Percentiles rank a stretch among this genome's conserved stretches.
Conservation (phyloP, 2,888 invertebrate genomes). For the Pristionchus mayeri region DNA sequence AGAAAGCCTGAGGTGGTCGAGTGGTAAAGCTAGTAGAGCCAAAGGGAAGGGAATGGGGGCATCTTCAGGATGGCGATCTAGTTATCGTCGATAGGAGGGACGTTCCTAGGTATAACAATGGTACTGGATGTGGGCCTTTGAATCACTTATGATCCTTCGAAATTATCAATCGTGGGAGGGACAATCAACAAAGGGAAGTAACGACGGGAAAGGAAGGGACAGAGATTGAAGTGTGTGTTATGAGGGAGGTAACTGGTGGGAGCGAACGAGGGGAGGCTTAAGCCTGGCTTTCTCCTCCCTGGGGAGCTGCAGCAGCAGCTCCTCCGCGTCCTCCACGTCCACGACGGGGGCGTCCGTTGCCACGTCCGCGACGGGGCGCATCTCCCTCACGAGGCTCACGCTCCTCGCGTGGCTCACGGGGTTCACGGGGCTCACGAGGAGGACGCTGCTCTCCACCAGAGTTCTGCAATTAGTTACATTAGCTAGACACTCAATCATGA, state of each 20-base stretch:
- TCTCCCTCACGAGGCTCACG: constrained; percentile 50
- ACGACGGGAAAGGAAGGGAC: neutral
- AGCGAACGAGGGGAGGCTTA: neutral
- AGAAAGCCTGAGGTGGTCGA: neutral
- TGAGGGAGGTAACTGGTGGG: neutral
- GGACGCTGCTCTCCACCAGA: neutral
- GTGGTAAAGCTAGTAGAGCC: neutral
- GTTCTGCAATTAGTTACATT: neutral
- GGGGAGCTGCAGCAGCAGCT: constrained; percentile 44
- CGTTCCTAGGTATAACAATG: neutral
- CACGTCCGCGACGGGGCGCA: constrained; percentile 57
- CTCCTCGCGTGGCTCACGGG: constrained; percentile 26
- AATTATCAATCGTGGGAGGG: neutral
- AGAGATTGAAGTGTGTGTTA: constrained; percentile 11
- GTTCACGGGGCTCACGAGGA: constrained; percentile 29
- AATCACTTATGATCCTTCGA: neutral
- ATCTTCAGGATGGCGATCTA: neutral
- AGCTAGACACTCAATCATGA: neutral
- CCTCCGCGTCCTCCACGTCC: constrained; percentile 59
- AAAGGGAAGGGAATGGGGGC: neutral
- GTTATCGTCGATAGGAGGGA: neutral
- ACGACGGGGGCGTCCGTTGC: constrained; percentile 62
- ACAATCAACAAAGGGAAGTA: neutral
- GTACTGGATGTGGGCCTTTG: neutral
- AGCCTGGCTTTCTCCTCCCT: constrained; percentile 36